Percentiles rank a stretch among this genome's conserved stretches.
phyloP scores from a whole-genome alignment of 2,113 vertebrate species.

The Lutjanus erythropterus region DNA sequence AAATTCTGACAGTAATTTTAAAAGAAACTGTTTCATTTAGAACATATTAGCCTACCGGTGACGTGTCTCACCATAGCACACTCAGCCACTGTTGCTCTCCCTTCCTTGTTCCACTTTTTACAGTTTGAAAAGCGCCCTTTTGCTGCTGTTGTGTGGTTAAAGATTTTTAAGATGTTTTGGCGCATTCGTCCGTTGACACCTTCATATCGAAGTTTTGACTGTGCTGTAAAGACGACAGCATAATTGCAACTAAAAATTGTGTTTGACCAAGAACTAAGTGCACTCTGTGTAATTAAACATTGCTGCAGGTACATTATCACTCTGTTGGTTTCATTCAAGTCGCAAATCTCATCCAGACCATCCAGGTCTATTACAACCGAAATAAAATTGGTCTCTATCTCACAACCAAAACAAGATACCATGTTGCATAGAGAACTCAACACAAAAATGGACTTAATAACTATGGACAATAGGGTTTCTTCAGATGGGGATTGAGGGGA shows the following conservation, averaged over 20 bases:
- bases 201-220: conserved; percentile 31
- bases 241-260: conserved; percentile 49
- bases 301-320: conserved; percentile 43
- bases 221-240: conserved; percentile 24
- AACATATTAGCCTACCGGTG: background rate
- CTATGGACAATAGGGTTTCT: conserved; percentile 60
- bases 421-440: conserved; percentile 36
- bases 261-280: conserved; percentile 54
- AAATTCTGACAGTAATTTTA: too few relatives aligned
- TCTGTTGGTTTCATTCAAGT: conserved; percentile 48
- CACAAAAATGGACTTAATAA: conserved; percentile 67
- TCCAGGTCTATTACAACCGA: conserved; percentile 17
- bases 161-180: conserved; percentile 1
- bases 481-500: conserved; percentile 34
- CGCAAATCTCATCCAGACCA: conserved; percentile 26
- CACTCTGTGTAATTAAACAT: conserved; percentile 66
- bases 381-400: conserved; percentile 43
- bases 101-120: background rate
- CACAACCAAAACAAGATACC: conserved; percentile 51
- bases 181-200: conserved; percentile 9
- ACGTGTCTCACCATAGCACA: background rate
- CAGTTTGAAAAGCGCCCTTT: conserved; percentile 5
- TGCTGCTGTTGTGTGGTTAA: background rate
- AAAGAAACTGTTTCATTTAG: background rate
- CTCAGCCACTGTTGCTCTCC: background rate